Percentiles rank a stretch among this genome's conserved stretches.
Evolutionary conservation across 2,113 vertebrate genomes (phyloP).

Genomic region (Setophaga kirtlandii): DNA sequence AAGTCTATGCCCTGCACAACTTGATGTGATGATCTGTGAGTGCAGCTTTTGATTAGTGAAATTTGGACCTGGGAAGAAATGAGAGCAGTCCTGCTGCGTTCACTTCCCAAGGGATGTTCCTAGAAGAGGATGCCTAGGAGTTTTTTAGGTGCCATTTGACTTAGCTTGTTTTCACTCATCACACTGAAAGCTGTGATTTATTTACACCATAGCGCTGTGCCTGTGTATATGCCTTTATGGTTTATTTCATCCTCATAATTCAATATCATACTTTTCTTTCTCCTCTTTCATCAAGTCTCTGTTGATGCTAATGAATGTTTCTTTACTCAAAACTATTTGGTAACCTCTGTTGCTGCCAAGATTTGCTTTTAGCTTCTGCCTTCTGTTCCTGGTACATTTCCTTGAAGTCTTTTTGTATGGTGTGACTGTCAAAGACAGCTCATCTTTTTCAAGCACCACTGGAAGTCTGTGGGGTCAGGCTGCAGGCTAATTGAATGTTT

Average conservation of each 20-base stretch:
- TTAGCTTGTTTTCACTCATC: neutral
- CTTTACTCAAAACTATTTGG: neutral
- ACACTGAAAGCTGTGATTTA: neutral
- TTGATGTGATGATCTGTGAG: neutral
- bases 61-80: neutral
- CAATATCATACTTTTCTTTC: neutral
- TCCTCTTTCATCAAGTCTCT: neutral
- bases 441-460: constrained; percentile 2
- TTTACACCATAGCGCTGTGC: neutral
- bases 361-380: constrained; percentile 36
- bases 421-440: constrained; percentile 41
- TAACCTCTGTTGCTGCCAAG: neutral
- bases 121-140: neutral
- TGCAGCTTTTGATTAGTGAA: neutral
- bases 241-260: neutral
- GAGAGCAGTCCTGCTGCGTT: neutral
- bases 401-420: neutral
- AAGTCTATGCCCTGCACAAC: neutral
- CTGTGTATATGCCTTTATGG: neutral
- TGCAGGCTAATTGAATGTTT: constrained; percentile 70
- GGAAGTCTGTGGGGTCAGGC: constrained; percentile 51
- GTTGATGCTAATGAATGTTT: neutral
- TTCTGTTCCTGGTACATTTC: constrained; percentile 4
- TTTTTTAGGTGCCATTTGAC: neutral
- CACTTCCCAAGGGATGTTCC: neutral